Conservation (phyloP, 2,888 invertebrate species). For the Himalopsyche japonica region DNA sequence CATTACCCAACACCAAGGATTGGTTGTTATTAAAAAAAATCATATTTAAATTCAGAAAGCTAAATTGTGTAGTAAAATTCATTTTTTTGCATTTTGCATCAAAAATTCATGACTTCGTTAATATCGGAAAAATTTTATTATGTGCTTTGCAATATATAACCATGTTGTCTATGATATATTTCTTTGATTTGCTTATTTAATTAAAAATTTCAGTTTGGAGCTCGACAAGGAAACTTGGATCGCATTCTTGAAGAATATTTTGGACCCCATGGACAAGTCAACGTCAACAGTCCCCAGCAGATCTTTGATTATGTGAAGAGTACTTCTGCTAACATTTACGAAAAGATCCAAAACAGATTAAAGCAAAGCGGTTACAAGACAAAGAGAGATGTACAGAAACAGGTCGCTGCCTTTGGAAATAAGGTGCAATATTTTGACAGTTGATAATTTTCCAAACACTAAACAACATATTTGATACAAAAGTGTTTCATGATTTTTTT, state of each 20-base stretch:
- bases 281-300: conserved; percentile 52
- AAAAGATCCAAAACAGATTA: conserved; percentile 24
- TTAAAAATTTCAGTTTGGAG: conserved; percentile 56
- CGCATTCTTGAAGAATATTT: conserved; percentile 73
- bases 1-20: neutral
- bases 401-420: conserved; percentile 17
- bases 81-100: neutral
- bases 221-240: conserved; percentile 80
- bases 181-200: neutral
- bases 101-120: too few species aligned
- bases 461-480: too few species aligned
- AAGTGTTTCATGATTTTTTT: too few species aligned
- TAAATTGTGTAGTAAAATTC: neutral
- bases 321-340: conserved; percentile 42
- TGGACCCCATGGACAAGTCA: conserved; percentile 70
- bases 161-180: too few species aligned
- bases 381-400: conserved; percentile 29
- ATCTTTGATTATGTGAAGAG: conserved; percentile 49
- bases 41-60: neutral
- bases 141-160: too few species aligned
- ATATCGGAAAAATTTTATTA: too few species aligned
- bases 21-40: too few species aligned
- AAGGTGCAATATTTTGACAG: too few species aligned
- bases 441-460: too few species aligned
- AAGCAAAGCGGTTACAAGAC: conserved; percentile 14